Percentiles rank a stretch among this genome's conserved stretches.
phyloP scores from a whole-genome alignment of 2,797 vertebrate genomes.

The Myotis myotis region DNA sequence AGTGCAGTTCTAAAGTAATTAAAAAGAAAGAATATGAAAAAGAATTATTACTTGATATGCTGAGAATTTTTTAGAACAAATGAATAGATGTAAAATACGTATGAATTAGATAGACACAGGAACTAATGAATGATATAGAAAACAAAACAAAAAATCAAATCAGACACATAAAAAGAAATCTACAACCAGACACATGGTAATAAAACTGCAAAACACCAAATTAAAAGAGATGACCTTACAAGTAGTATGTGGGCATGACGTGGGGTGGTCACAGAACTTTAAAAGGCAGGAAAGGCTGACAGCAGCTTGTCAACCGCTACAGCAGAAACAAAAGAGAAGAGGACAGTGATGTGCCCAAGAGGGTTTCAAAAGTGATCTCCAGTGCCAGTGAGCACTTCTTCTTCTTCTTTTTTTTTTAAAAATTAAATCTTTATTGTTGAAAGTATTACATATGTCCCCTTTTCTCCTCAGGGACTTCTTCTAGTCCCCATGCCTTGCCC shows the following conservation, averaged over 20 bases:
- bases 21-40: not conserved
- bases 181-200: not conserved
- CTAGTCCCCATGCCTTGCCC: too few species aligned
- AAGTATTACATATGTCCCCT: too few species aligned
- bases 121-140: not conserved
- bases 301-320: not conserved
- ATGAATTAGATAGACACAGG: not conserved
- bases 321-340: not conserved
- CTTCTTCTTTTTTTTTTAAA: too few species aligned
- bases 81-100: not conserved
- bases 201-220: not conserved
- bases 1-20: not conserved
- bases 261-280: not conserved
- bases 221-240: not conserved
- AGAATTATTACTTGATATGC: not conserved
- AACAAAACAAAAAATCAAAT: not conserved
- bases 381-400: not conserved
- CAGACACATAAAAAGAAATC: not conserved
- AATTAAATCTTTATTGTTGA: too few species aligned
- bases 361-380: not conserved
- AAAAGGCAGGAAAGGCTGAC: not conserved
- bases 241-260: accelerated
- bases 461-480: too few species aligned
- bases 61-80: not conserved
- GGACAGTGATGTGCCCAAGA: accelerated